Evolutionary conservation across 2,888 invertebrate species (phyloP).

Genomic region (Spisula solida): DNA sequence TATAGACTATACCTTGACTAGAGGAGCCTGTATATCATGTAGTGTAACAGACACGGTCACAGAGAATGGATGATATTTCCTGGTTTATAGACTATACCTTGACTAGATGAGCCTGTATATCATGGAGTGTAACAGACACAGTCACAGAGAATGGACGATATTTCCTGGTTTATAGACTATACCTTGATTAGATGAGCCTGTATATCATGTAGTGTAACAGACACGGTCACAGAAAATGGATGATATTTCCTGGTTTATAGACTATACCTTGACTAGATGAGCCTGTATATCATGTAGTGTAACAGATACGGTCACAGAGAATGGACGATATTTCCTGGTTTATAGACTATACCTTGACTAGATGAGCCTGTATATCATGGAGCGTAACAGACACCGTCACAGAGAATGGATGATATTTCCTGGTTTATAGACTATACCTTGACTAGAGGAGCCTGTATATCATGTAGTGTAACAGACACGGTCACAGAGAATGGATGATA

Average conservation of each 20-base stretch:
- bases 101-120: slow-evolving; percentile 97
- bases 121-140: slow-evolving; percentile 97
- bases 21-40: slow-evolving; percentile 98
- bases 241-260: slow-evolving; percentile 95
- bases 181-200: slow-evolving; percentile 97
- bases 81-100: too few relatives aligned
- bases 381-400: slow-evolving; percentile 97
- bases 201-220: slow-evolving; percentile 97
- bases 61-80: slow-evolving; percentile 95
- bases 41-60: slow-evolving; percentile 97
- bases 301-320: slow-evolving; percentile 96
- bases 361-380: slow-evolving; percentile 98
- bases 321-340: slow-evolving; percentile 95
- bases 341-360: too few relatives aligned
- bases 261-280: slow-evolving; percentile 95
- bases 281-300: slow-evolving; percentile 98
- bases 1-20: too few relatives aligned
- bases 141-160: slow-evolving; percentile 97
- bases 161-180: too few relatives aligned
- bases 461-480: slow-evolving; percentile 97
- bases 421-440: too few relatives aligned
- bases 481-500: slow-evolving; percentile 97
- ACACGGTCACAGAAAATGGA: slow-evolving; percentile 96
- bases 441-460: slow-evolving; percentile 97
- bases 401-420: slow-evolving; percentile 95